Base-by-base conservation (phyloP, 1,140 invertebrate species). In the Procambarus virginalis region DNA sequence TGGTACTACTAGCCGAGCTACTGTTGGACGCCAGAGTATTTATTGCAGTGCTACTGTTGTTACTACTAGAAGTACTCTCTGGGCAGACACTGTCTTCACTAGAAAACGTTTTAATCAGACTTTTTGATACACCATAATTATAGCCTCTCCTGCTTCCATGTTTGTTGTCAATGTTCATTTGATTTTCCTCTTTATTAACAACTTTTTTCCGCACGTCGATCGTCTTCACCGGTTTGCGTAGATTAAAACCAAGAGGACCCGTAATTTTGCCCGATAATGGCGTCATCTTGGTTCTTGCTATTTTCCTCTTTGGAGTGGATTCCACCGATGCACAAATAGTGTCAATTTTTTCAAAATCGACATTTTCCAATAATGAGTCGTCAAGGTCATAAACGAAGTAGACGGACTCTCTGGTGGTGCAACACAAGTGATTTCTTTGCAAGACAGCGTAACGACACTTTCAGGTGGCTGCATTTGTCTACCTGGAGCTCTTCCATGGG, bases 231-330 rank as follows among this genome's bases (percentile, higher is more conserved):
- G 5, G 79, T 81, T n/a, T 51, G 51, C 51, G 51, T 8, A 81
- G 17, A 81, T 34, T 60, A 34, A 60, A 60, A 3, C n/a, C 9
- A 81, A 3, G 34, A 58, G 79, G 60, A 51, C 9, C 20, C 10
- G 4, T 20, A 6, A 3, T 51, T 58, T 8, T n/a, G 2, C 60
- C 22, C 14, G 22, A 51, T n/a, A 17, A 6, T 20, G 51, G 46
- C 6, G 22, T 22, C 34, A 8, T 58, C 17, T 60, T 81, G 51
- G 49, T 60, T 51, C 20, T 60, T 60, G 20, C 1, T 17, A 55
- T 5, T 81, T 81, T 81, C 22, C 79, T 81, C 51, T 81, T 81
- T 58, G 79, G 79, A 58, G 79, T 81, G 12, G 79, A 81, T 58
- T 58, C 79, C 22, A 58, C n/a, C 10, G 79, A 81, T 8, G 48